Evolutionary conservation across 2,888 invertebrate species (phyloP).

Genomic region (Eupithecia insigniata): DNA sequence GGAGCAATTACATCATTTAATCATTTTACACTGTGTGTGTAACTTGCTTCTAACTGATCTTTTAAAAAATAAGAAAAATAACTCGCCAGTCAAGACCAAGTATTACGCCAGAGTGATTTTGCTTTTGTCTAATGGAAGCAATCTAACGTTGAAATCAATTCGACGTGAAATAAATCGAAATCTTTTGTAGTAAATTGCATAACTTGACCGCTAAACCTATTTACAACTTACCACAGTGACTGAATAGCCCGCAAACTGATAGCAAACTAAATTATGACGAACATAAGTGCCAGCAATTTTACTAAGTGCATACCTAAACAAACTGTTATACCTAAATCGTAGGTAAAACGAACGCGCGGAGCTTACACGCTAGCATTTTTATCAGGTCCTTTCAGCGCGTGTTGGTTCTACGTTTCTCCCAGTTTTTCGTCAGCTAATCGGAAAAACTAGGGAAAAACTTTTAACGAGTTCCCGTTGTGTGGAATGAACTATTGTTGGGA

Average conservation of each 20-base stretch:
- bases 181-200: conserved; percentile 52
- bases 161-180: conserved; percentile 51
- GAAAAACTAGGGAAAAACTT: conserved; percentile 50
- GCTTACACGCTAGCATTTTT: conserved; percentile 46
- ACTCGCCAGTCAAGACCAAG: conserved; percentile 8
- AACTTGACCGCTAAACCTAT: conserved; percentile 52
- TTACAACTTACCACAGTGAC: conserved; percentile 50
- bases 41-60: not conserved
- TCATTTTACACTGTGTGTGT: conserved; percentile 13
- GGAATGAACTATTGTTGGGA: conserved; percentile 55
- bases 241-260: conserved; percentile 43
- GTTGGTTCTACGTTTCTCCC: conserved; percentile 21
- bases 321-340: conserved; percentile 17
- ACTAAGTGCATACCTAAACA: conserved; percentile 20
- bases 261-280: conserved; percentile 34
- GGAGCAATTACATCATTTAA: conserved; percentile 14
- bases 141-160: conserved; percentile 58
- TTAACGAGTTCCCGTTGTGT: conserved; percentile 64
- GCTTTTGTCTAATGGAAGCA: conserved; percentile 36
- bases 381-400: conserved; percentile 46
- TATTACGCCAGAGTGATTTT: conserved; percentile 19
- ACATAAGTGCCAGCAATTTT: conserved; percentile 34
- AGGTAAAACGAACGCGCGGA: conserved; percentile 22
- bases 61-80: conserved; percentile 19
- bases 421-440: conserved; percentile 40